These are phyloP conservation scores for Rhincodon typus DNA, from an alignment of 2,797 vertebrate species.

Conservation along the genomic window DNA sequence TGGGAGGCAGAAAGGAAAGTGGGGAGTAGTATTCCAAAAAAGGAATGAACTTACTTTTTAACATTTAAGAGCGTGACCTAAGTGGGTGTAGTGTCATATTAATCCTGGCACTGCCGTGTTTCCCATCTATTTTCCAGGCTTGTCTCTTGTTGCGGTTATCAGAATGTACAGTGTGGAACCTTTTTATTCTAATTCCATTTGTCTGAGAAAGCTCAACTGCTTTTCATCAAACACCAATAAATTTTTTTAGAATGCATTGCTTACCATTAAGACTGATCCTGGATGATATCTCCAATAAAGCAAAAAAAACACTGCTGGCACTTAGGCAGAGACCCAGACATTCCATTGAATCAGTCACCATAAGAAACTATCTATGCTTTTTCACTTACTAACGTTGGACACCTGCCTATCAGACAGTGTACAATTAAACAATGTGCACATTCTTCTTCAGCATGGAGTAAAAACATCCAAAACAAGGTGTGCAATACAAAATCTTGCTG, in stretches of 20 bases:
- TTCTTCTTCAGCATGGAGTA: constrained; percentile 38
- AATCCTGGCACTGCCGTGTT: background rate
- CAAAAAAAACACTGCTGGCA: constrained; percentile 45
- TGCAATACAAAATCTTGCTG: background rate
- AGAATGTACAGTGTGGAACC: background rate
- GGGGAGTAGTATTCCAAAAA: constrained; percentile 18
- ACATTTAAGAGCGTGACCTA: constrained; percentile 6
- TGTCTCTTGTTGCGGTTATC: constrained; percentile 26
- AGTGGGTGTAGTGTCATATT: constrained; percentile 12
- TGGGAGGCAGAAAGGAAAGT: background rate
- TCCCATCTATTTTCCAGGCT: background rate
- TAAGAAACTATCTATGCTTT: constrained; percentile 41
- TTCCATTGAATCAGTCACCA: constrained; percentile 49
- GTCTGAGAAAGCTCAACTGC: constrained; percentile 32
- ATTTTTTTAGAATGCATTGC: constrained; percentile 38
- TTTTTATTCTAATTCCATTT: constrained; percentile 37
- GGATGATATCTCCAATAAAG: constrained; percentile 30
- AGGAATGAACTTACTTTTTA: constrained; percentile 27
- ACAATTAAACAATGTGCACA: constrained; percentile 35
- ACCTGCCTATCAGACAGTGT: constrained; percentile 41
- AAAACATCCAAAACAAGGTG: constrained; percentile 12
- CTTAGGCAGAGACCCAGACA: constrained; percentile 49
- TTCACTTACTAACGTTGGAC: constrained; percentile 42
- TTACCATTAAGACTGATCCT: constrained; percentile 46
- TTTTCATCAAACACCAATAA: constrained; percentile 29